phyloP scores from a whole-genome alignment of 2,113 vertebrate genomes.

The Percina caprodes region DNA sequence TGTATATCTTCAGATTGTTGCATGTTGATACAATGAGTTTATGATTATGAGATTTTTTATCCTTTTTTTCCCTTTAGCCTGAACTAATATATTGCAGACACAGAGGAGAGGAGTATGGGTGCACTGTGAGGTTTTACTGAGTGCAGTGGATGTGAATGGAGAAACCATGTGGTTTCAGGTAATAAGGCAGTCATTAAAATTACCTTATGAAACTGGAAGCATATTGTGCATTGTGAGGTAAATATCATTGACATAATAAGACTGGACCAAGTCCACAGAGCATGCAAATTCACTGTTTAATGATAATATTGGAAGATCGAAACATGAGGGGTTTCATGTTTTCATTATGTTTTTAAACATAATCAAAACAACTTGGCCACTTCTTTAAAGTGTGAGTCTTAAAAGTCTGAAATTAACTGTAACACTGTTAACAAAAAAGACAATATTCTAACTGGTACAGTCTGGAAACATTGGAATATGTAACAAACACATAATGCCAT shows the following conservation, averaged over 20 bases:
- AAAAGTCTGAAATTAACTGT: neutral
- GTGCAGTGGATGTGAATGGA: slow-evolving; percentile 28
- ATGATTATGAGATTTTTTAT: neutral
- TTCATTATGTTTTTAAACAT: neutral
- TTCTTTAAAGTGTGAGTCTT: neutral
- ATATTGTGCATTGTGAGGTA: slow-evolving; percentile 51
- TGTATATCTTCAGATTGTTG: neutral
- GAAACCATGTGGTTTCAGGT: slow-evolving; percentile 38
- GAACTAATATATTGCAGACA: slow-evolving; percentile 16
- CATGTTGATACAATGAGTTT: neutral
- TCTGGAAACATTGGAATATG: neutral
- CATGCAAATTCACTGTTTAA: neutral
- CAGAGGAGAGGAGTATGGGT: slow-evolving; percentile 2
- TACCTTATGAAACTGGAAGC: slow-evolving; percentile 38
- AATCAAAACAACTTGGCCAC: neutral
- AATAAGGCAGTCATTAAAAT: slow-evolving; percentile 56
- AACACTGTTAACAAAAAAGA: neutral
- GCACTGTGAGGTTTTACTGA: slow-evolving; percentile 44
- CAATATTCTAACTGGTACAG: neutral
- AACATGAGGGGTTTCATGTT: neutral
- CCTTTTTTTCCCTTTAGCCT: slow-evolving; percentile 16
- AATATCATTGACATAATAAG: slow-evolving; percentile 39
- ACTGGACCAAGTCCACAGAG: neutral
- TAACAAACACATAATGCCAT: neutral
- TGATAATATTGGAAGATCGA: neutral